Evolutionary conservation across 2,888 invertebrate species (phyloP).

Genomic region (Ommatoiulus sabulosus): DNA sequence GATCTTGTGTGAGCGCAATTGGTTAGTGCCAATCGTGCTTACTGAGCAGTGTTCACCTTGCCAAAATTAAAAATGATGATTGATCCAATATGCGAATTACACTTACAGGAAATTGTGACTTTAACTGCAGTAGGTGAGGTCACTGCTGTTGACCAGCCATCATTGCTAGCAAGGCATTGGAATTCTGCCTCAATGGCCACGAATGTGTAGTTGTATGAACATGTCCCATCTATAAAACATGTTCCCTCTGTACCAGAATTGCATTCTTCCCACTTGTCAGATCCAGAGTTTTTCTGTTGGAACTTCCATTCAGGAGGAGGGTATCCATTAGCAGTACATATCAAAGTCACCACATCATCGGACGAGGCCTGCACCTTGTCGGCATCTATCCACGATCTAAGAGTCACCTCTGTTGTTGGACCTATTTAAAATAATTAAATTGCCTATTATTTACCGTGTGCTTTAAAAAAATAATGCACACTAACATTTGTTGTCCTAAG

Average conservation of each 20-base stretch:
- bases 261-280: background rate
- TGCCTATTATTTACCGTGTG: background rate
- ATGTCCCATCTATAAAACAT: too few species aligned
- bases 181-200: background rate
- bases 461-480: background rate
- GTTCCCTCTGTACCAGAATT: background rate
- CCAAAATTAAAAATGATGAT: too few species aligned
- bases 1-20: background rate
- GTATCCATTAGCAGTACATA: constrained; percentile 5
- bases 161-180: background rate
- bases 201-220: constrained; percentile 22
- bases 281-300: background rate
- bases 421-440: background rate
- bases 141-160: background rate
- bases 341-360: background rate
- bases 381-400: background rate
- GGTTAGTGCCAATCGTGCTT: background rate
- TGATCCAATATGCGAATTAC: background rate
- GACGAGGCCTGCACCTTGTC: background rate
- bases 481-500: background rate
- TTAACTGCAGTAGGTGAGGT: background rate
- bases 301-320: background rate
- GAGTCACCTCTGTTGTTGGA: background rate
- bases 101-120: background rate
- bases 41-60: too few species aligned